Percentiles rank a stretch among this genome's conserved stretches.
These are phyloP conservation scores for Cantharis flavilabris DNA, from an alignment of 2,888 invertebrate genomes.

Conservation along the genomic window DNA sequence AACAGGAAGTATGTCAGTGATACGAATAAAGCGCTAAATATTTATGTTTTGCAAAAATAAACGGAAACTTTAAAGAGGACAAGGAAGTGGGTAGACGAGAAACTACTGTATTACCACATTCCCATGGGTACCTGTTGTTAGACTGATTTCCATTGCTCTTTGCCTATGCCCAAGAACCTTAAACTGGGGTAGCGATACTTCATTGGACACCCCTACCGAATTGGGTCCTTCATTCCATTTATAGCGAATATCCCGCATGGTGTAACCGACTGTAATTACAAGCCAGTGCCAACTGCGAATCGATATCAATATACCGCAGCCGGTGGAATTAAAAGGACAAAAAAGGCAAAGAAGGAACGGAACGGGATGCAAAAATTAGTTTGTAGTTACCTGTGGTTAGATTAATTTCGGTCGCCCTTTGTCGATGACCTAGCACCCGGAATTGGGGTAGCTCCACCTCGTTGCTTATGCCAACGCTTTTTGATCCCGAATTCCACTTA, in stretches of 20 bases:
- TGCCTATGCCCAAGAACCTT: conserved; percentile 96
- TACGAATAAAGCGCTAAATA: conserved; percentile 13
- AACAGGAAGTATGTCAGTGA: conserved; percentile 8
- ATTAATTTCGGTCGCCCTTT: conserved; percentile 91
- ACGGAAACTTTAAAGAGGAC: conserved; percentile 21
- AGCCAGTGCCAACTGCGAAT: conserved; percentile 50
- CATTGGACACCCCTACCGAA: conserved; percentile 94
- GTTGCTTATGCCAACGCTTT: conserved; percentile 93
- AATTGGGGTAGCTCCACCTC: conserved; percentile 97
- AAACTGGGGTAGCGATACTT: conserved; percentile 97
- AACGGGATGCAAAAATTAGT: conserved; percentile 51
- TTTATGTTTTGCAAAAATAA: conserved; percentile 21
- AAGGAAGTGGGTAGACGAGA: conserved; percentile 26
- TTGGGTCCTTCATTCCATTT: conserved; percentile 95
- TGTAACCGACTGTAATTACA: conserved; percentile 89
- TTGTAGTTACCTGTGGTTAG: conserved; percentile 89
- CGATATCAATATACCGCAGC: conserved; percentile 42
- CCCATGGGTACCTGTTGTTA: conserved; percentile 86
- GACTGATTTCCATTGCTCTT: conserved; percentile 94
- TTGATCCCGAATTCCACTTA: conserved; percentile 92
- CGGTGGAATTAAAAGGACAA: conserved; percentile 35
- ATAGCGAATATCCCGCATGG: conserved; percentile 97
- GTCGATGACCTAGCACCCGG: conserved; percentile 94
- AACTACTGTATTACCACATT: conserved; percentile 35
- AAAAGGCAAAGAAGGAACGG: conserved; percentile 47